Base-by-base conservation (phyloP, 1,140 invertebrate genomes). In the Habropoda laboriosa region DNA sequence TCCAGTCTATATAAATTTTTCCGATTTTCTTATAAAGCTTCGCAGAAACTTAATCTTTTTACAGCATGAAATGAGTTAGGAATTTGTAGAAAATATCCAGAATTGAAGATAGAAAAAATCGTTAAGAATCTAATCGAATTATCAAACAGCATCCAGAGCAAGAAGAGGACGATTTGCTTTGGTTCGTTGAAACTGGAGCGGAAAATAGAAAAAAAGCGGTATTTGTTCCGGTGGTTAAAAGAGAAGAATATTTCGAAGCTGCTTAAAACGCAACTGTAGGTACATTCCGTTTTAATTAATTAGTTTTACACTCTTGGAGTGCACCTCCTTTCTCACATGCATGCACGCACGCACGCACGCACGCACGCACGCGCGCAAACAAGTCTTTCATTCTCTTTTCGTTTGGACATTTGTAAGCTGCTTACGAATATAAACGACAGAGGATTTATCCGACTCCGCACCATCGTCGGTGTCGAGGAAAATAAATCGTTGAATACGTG, bases 391-490 rank as follows among this genome's bases (percentile, higher is more conserved):
- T 60, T 71, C 75, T 60, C 68, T 73, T 63, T 63, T 24, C 45
- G 76, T 51, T 68, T 40, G 74, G 51, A 77, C 74, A 77, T 60
- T 32, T 77, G 53, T 78, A 78, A 78, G 76, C 76, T 79, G 68
- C 76, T 79, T 79, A 79, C 67, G 76, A 49, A 79, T 79, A 79
- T 79, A 79, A 79, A 79, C 47, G 68, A 72, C 57, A 68, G 57
- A 53, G 76, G 76, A 79, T 79, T 79, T 79, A 68, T 60, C 45
- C 24, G 67, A 58, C 57, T 80, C 58, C 58, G 71, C 51, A 57
- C 70, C 47, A 74, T 57, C 60, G 49, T 47, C 60, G 60, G 61
- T 64, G 58, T 42, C 47, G 68, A 74, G 53, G 53, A 64, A 70
- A 70, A 77, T 80, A 66, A 80, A 76, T 76, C 35, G 72, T 78